Percentiles rank a stretch among this genome's conserved stretches.
Evolutionary conservation across 2,888 invertebrate genomes (phyloP).

Genomic region (Dynastes hyllus): DNA sequence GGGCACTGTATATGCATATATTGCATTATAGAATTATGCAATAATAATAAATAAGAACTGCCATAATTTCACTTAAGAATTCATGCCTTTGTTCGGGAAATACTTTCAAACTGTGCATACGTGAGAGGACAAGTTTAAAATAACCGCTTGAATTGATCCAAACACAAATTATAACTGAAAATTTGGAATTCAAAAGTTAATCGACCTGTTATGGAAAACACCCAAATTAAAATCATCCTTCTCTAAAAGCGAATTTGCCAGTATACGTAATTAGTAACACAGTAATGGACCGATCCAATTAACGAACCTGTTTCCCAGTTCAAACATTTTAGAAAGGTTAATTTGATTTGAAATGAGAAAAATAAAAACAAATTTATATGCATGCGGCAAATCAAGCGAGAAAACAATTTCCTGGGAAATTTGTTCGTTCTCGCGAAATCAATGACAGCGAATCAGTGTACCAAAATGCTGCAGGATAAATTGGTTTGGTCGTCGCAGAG

Average conservation of each 20-base stretch:
- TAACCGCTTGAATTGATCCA: no score
- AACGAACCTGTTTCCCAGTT: not conserved
- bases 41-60: no score
- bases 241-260: not conserved
- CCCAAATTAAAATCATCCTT: not conserved
- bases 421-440: conserved; percentile 5
- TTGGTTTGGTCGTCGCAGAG: conserved; percentile 4
- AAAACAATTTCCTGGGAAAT: conserved; percentile 26
- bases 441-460: conserved; percentile 29
- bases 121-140: no score
- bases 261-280: not conserved
- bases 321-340: conserved; percentile 17
- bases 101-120: no score
- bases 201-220: no score
- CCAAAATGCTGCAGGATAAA: conserved; percentile 24
- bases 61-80: no score
- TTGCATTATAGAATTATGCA: no score
- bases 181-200: no score
- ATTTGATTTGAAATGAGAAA: conserved; percentile 16
- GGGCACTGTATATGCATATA: no score
- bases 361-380: conserved; percentile 31
- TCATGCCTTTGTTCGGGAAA: no score
- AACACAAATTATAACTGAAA: no score
- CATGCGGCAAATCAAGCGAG: conserved; percentile 23
- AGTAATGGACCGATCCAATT: conserved; percentile 14